Base-by-base conservation (phyloP, 2,113 vertebrate genomes). In the Laticauda colubrina region DNA sequence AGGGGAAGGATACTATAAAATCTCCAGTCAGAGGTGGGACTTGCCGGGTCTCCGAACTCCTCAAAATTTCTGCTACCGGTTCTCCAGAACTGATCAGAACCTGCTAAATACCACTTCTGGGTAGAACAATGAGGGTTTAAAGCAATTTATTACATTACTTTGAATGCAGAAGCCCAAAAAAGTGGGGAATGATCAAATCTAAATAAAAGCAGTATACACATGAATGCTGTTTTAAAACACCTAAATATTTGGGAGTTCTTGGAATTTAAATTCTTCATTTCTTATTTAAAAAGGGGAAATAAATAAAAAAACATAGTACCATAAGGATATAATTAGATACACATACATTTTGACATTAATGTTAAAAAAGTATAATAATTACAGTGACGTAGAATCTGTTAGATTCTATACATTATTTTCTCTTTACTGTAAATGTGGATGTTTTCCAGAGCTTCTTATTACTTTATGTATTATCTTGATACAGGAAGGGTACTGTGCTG, bases 401-500 rank as follows among this genome's bases (percentile, higher is more conserved):
- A 61, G 56, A 57, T 89, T 59, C 57, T 92, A 12, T 89, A 51
- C 29, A 6, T 91, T 94, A 94, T 24, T 93, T 69, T 59, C 7
- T 95, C 93, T 87, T 94, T 94, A 48, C 90, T 64, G 88, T 94
- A 95, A 93, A 94, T 96, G 89, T 94, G 95, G 88, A 97, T 94
- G 54, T 93, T 88, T 94, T 96, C 93, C 95, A 96, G 95, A 96
- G 54, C 92, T 92, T 14, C 48, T 86, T 94, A 92, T 93, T 87
- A 89, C 51, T 89, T 94, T 93, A 39, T 89, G 64, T 89, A 92
- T 97, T 96, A 92, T 61, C 87, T 93, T 90, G 56, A 29, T 81
- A 95, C 96, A 94, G 95, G 95, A 96, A 95, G 55, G 92, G 91
- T 96, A 91, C 96, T 96, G 91, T 94, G 93, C 69, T 96, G 85